phyloP scores from a whole-genome alignment of 2,113 vertebrate species.

The Sylvia atricapilla region DNA sequence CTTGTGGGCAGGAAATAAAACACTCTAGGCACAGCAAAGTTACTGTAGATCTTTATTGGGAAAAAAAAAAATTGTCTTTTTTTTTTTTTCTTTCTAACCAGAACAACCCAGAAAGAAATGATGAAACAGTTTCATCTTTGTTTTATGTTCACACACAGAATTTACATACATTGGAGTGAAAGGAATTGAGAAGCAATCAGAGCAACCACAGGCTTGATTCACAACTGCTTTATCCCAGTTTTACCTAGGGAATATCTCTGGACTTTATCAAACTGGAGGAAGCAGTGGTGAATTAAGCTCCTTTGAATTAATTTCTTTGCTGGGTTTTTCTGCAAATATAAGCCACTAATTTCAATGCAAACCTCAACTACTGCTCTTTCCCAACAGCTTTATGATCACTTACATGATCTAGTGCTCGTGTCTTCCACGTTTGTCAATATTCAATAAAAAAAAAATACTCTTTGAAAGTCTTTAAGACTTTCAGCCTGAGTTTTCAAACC shows the following conservation, averaged over 20 bases:
- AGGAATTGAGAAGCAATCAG: constrained; percentile 24
- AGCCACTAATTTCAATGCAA: constrained; percentile 41
- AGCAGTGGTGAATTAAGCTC: constrained; percentile 37
- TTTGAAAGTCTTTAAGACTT: background rate
- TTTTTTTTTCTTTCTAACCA: constrained; percentile 53
- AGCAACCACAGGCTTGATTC: constrained; percentile 26
- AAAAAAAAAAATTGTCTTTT: constrained; percentile 16
- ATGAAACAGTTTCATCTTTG: background rate
- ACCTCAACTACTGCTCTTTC: constrained; percentile 23
- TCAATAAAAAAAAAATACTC: background rate
- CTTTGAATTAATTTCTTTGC: constrained; percentile 52
- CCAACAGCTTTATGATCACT: background rate
- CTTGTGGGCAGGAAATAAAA: constrained; percentile 62
- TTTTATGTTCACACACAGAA: constrained; percentile 14
- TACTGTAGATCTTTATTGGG: constrained; percentile 68
- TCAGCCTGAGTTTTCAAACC: background rate
- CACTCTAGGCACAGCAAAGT: constrained; percentile 43
- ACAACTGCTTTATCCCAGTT: constrained; percentile 22
- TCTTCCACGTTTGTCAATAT: background rate
- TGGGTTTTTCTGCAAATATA: constrained; percentile 56
- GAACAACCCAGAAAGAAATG: constrained; percentile 65
- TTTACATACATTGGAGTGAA: constrained; percentile 43
- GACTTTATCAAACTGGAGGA: background rate
- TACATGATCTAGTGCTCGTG: background rate
- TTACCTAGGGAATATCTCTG: background rate